Evolutionary conservation across 2,888 invertebrate genomes (phyloP), one percentile per base, ranked within the genome.

Genomic region (Abrostola tripartita): DNA sequence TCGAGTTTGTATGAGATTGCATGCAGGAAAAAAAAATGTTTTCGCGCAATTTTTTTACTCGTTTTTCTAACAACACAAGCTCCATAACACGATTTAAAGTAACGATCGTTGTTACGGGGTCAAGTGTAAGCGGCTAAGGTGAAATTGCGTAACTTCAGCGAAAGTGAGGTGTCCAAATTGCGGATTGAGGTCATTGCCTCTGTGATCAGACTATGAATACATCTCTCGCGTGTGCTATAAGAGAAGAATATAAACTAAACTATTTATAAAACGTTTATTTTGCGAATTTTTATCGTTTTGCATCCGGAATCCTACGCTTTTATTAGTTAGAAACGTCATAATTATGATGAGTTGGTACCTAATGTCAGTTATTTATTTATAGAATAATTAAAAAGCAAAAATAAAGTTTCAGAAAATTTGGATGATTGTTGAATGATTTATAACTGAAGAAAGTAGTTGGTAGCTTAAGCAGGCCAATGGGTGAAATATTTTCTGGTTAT

Each of bases 181-280:
- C 86, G 83, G 88, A 94, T 92, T 92, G 93, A 88, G 93, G 94
- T 94, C 94, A 94, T 92, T 94, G 94, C 85, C 92, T 94, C 71
- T 79, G 84, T 81, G 81, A 85, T 85, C 86, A 85, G 83, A 81
- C 83, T 83, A 76, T 71, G 71, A 73, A 81, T 68, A 80, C 70
- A 63, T 77, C 73, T 68, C 53, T 55, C 62, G 51, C 62, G 51
- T 41, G 51, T 55, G 47, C 50, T 71, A 52, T 71, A 68, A 69
- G 68, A 76, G 58, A 58, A 67, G 68, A 68, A 68, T 67, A 56
- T 51, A 53, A 71, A 64, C 55, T 57, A 64, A 59, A 36, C 40
- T 37, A 40, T 57, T 49, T 35, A 51, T 52, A 55, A 54, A n/a
- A 57, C 8, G 11, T 40, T 6, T 52, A 4, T 24, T 24, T 24